Base-by-base conservation (phyloP, 2,888 invertebrate species). In the Ornithoptera alexandrae region DNA sequence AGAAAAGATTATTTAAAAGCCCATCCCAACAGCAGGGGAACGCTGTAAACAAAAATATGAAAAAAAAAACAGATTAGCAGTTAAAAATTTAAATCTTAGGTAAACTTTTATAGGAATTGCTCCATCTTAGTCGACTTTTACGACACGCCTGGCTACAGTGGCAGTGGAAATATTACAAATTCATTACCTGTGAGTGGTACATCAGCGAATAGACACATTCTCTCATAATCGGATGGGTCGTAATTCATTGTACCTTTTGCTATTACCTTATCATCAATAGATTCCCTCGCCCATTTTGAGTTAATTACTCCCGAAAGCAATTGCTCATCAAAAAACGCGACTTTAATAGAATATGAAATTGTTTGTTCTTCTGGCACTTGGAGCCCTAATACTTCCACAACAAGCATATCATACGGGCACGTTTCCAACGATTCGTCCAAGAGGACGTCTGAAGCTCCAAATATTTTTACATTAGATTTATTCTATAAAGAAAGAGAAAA, bases 151-250 rank as follows among this genome's bases (percentile, higher is more conserved):
- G 36, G 36, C 5, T 36, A 36, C 8, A 36, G 36, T 36, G 36
- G 36, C 36, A 36, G 36, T 36, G 8, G 5, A 2, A 8, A 36
- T 39, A 10, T 8, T 39, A 39, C 10, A 50, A 50, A 50, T 17
- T 50, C 18, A 2, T 74, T 75, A 92, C 92, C 87, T 65, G 79
- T 78, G n/a, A 92, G 75, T n/a, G 92, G 91, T 67, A 70, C 74
- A 74, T 91, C 84, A 24, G 88, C 88, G 72, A 87, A 87, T 0
- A 81, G 68, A 72, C 85, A 83, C 88, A 92, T 90, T 79, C 84
- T 88, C 67, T 87, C 86, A 71, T 90, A 89, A 78, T 91, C 86
- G 0, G 89, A 86, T 0, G 92, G 90, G 72, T 90, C 88, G 68
- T 85, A 92, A 22, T 70, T 73, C 83, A 92, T 83, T 0, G 71